Percentiles rank a stretch among this genome's conserved stretches.
Conservation (phyloP, 30 jellyfish, hydroid and myxozoan species). For the Sanderia malayensis region DNA sequence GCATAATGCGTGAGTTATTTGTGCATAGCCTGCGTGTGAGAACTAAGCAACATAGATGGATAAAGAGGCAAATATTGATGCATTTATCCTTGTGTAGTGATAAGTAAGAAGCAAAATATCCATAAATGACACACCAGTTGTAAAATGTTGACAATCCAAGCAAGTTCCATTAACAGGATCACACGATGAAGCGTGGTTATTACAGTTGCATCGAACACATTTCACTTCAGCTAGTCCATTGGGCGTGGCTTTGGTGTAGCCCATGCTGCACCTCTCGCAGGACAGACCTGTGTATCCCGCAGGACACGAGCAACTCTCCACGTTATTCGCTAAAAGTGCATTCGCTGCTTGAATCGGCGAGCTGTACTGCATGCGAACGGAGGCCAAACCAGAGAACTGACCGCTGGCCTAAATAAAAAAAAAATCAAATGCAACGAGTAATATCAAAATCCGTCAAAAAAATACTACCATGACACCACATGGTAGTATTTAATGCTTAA, state of each 20-base stretch:
- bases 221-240: slow-evolving; percentile 43
- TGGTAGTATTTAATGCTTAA: too few relatives aligned
- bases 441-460: too few relatives aligned
- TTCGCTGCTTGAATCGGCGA: slow-evolving; percentile 6
- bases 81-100: too few relatives aligned
- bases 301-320: slow-evolving; percentile 81
- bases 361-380: slow-evolving; percentile 63
- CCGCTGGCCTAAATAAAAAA: slow-evolving; percentile 42
- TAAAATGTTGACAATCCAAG: slow-evolving; percentile 55
- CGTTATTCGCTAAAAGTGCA: slow-evolving; percentile 52
- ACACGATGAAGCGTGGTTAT: slow-evolving; percentile 65
- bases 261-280: slow-evolving; percentile 72
- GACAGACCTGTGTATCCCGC: slow-evolving; percentile 72
- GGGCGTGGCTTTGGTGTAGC: slow-evolving; percentile 77
- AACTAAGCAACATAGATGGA: too few relatives aligned
- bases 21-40: too few relatives aligned
- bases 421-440: too few relatives aligned
- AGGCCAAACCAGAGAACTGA: slow-evolving; percentile 59
- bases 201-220: slow-evolving; percentile 81
- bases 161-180: slow-evolving; percentile 77
- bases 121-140: slow-evolving; percentile 80
- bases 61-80: too few relatives aligned
- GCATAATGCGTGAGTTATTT: too few relatives aligned
- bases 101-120: too few relatives aligned
- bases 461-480: too few relatives aligned